phyloP scores from a whole-genome alignment of 2,113 vertebrate genomes.

The Dromiciops gliroides region DNA sequence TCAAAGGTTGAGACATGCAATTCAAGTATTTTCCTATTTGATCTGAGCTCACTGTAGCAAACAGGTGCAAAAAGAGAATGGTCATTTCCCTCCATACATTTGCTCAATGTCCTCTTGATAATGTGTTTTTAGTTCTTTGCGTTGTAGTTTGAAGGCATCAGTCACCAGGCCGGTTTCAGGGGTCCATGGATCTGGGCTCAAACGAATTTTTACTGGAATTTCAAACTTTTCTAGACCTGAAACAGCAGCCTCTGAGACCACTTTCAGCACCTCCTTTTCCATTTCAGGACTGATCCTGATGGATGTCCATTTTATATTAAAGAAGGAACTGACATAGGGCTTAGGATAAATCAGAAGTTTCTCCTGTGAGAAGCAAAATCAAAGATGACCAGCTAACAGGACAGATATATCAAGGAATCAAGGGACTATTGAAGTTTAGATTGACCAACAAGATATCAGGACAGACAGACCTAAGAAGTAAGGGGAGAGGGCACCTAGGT shows the following conservation, averaged over 20 bases:
- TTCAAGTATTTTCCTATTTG: constrained; percentile 88
- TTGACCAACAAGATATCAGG: too few relatives aligned
- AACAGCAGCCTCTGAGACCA: constrained; percentile 89
- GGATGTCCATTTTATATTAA: too few relatives aligned
- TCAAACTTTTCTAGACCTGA: constrained; percentile 95
- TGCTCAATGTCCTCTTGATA: constrained; percentile 94
- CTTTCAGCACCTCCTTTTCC: constrained; percentile 92
- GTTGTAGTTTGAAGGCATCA: constrained; percentile 97
- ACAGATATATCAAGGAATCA: too few relatives aligned
- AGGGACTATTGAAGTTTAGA: too few relatives aligned
- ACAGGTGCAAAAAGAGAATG: constrained; percentile 35
- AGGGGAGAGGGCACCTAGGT: too few relatives aligned
- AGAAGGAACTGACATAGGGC: too few relatives aligned
- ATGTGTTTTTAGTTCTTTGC: constrained; percentile 92
- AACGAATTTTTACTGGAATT: constrained; percentile 92
- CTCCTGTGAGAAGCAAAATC: too few relatives aligned
- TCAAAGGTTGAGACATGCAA: constrained; percentile 80
- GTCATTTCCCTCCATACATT: constrained; percentile 91
- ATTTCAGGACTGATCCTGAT: constrained; percentile 87
- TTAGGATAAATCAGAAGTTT: too few relatives aligned
- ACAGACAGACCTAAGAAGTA: too few relatives aligned
- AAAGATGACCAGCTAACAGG: too few relatives aligned
- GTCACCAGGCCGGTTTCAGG: constrained; percentile 97
- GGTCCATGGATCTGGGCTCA: constrained; percentile 95
- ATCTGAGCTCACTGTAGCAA: constrained; percentile 80